phyloP scores from a whole-genome alignment of 2,888 invertebrate genomes.

The Pogonocherus hispidulus region DNA sequence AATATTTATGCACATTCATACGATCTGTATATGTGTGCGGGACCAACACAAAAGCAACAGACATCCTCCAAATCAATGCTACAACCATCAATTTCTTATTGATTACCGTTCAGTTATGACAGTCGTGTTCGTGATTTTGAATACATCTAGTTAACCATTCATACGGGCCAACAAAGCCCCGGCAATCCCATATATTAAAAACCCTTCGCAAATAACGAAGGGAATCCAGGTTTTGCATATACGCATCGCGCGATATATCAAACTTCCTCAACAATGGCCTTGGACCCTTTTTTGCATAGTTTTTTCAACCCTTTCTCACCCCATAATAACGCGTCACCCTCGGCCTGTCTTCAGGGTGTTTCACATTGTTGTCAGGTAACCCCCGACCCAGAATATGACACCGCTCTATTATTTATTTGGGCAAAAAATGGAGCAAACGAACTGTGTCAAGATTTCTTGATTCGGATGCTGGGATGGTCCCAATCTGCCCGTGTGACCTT shows the following conservation, averaged over 20 bases:
- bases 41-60: conserved; percentile 51
- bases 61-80: conserved; percentile 60
- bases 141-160: conserved; percentile 70
- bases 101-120: conserved; percentile 69
- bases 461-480: conserved; percentile 50
- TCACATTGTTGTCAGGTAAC: conserved; percentile 67
- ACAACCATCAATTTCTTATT: conserved; percentile 68
- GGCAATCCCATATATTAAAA: conserved; percentile 66
- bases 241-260: conserved; percentile 60
- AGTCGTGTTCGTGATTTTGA: conserved; percentile 68
- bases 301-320: conserved; percentile 68
- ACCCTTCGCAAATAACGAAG: conserved; percentile 54
- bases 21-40: conserved; percentile 55
- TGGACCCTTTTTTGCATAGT: conserved; percentile 69
- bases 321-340: conserved; percentile 67
- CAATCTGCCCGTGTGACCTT: conserved; percentile 54
- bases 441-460: conserved; percentile 68
- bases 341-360: conserved; percentile 69
- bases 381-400: conserved; percentile 69
- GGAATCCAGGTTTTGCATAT: conserved; percentile 56
- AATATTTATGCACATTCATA: conserved; percentile 58
- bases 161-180: conserved; percentile 63
- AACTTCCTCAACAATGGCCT: conserved; percentile 57
- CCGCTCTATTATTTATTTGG: conserved; percentile 66
- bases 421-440: conserved; percentile 69